Conservation (phyloP, 2,888 invertebrate species). For the Hypomecis atomaria region DNA sequence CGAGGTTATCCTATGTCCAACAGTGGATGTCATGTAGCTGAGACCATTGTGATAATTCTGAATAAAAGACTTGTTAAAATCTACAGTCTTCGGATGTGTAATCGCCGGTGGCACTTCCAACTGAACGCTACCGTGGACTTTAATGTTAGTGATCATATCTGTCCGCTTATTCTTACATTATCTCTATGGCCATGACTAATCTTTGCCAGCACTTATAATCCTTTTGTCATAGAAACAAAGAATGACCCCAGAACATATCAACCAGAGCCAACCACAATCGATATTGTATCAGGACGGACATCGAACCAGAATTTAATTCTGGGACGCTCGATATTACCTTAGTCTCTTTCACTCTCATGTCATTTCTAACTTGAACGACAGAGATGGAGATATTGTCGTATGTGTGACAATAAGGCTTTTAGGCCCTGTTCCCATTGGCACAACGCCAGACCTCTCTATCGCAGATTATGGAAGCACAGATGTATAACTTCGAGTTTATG, state of each 20-base stretch:
- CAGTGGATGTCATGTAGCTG: no score
- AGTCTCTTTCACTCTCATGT: no score
- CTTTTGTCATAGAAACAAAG: neutral
- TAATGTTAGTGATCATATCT: neutral
- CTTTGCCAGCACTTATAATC: constrained; percentile 3
- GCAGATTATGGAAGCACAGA: constrained; percentile 5
- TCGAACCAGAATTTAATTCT: constrained; percentile 9
- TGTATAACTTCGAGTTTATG: neutral
- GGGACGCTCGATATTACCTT: no score
- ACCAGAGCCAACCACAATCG: constrained; percentile 10
- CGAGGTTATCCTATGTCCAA: no score
- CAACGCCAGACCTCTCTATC: constrained; percentile 22
- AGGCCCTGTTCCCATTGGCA: constrained; percentile 18
- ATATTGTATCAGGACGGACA: constrained; percentile 18
- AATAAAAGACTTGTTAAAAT: no score
- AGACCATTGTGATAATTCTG: no score
- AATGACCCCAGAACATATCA: neutral
- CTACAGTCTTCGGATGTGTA: no score
- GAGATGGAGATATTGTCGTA: no score
- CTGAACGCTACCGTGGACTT: no score
- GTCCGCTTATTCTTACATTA: neutral
- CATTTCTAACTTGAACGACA: no score
- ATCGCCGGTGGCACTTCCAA: no score
- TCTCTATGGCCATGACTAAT: neutral
- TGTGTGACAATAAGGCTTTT: no score